Evolutionary conservation across 2,888 invertebrate species (phyloP).

Genomic region (Rotaria sp.): DNA sequence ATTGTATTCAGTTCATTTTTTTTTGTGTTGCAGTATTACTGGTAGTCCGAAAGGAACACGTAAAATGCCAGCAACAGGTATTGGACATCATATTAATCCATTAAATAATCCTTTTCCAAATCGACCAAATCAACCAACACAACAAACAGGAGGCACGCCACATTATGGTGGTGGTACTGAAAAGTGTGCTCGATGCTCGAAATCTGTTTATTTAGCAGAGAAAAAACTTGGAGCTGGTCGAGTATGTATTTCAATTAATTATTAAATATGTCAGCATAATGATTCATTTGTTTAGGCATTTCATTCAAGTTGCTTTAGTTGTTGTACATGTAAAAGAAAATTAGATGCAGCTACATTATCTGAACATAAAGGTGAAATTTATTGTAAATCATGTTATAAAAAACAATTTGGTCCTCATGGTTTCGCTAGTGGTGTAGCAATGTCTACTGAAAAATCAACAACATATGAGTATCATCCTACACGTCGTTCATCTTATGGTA

Average conservation of each 20-base stretch:
- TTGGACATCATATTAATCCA: conserved; percentile 3
- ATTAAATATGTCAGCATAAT: background rate
- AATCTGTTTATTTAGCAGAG: conserved; percentile 38
- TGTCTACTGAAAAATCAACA: background rate
- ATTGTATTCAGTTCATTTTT: background rate
- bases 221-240: conserved; percentile 28
- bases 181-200: conserved; percentile 38
- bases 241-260: background rate
- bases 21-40: background rate
- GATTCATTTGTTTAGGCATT: background rate
- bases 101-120: conserved; percentile 10
- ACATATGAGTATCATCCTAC: background rate
- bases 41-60: background rate
- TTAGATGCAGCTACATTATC: background rate
- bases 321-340: conserved; percentile 22
- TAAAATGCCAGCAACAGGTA: background rate
- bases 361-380: conserved; percentile 25
- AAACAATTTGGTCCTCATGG: conserved; percentile 10
- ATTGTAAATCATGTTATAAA: conserved; percentile 20
- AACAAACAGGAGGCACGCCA: background rate
- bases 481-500: background rate
- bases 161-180: background rate
- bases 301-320: background rate
- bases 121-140: background rate
- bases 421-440: background rate